A percentile compares a stretch with the other conserved stretches of the same genome.
Evolutionary conservation across 2,888 invertebrate genomes (phyloP).

Genomic region (Coleophora deauratella): DNA sequence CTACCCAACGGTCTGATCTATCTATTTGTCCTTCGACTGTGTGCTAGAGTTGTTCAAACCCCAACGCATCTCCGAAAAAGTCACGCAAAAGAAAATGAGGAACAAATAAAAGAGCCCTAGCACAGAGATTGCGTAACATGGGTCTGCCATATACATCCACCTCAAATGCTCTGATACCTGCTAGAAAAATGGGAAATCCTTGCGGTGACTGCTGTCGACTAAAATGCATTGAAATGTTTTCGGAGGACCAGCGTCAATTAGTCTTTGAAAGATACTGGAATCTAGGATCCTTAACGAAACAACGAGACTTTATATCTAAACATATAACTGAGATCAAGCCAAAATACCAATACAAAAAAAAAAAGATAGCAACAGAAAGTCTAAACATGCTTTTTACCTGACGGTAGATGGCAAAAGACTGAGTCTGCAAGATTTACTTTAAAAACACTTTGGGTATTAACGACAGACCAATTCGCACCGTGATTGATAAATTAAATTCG

Average conservation of each 20-base stretch:
- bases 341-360: constrained; percentile 12
- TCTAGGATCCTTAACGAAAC: constrained; percentile 5
- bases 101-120: neutral
- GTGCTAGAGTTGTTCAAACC: too few species aligned
- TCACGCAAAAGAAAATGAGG: neutral
- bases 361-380: constrained; percentile 9
- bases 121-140: neutral
- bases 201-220: constrained; percentile 7
- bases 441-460: constrained; percentile 5
- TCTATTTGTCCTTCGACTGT: too few species aligned
- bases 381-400: too few species aligned
- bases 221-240: constrained; percentile 9
- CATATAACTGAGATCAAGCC: constrained; percentile 9
- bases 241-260: constrained; percentile 4
- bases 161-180: neutral
- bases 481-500: constrained; percentile 7
- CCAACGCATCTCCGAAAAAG: neutral
- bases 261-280: constrained; percentile 9
- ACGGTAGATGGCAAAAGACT: too few species aligned
- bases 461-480: constrained; percentile 9
- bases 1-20: too few species aligned
- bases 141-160: neutral
- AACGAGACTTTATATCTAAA: constrained; percentile 11
- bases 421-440: too few species aligned
- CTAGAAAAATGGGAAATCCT: constrained; percentile 4